A percentile compares a stretch with the other conserved stretches of the same genome.
These are phyloP conservation scores for Alauda arvensis DNA, from an alignment of 2,797 vertebrate species.

Conservation along the genomic window DNA sequence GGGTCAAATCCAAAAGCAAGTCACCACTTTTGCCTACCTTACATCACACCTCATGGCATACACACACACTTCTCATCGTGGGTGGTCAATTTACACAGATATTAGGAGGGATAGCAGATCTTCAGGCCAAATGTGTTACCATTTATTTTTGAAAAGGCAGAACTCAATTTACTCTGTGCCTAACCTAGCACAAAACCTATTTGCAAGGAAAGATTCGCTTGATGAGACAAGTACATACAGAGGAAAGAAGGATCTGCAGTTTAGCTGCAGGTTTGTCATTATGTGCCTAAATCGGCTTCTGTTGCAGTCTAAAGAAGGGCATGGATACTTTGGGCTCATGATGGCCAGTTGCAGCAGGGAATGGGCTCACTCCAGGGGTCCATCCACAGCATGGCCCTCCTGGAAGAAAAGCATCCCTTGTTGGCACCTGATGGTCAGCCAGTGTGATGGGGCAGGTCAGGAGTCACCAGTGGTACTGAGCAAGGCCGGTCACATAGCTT, in stretches of 20 bases:
- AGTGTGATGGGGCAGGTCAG: accelerated
- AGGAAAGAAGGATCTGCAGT: background rate
- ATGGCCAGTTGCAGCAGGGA: background rate
- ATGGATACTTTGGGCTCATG: accelerated
- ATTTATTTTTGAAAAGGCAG: background rate
- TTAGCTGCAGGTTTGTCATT: background rate
- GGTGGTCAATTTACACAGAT: background rate
- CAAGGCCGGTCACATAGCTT: background rate
- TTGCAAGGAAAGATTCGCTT: background rate
- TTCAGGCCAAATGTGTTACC: background rate
- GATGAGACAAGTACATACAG: background rate
- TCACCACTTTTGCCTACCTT: background rate
- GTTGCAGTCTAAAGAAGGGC: background rate
- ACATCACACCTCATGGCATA: accelerated
- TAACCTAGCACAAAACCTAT: background rate
- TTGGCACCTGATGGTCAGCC: background rate
- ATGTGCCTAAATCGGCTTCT: background rate
- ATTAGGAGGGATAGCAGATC: background rate
- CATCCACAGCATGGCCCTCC: background rate
- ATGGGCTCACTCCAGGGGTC: background rate
- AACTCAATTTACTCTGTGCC: background rate
- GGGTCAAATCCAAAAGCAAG: background rate
- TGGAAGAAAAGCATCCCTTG: background rate
- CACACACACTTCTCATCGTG: accelerated
- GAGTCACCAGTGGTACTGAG: accelerated